Base-by-base conservation (phyloP, 2,888 invertebrate species). In the Crossocerus cetratus region DNA sequence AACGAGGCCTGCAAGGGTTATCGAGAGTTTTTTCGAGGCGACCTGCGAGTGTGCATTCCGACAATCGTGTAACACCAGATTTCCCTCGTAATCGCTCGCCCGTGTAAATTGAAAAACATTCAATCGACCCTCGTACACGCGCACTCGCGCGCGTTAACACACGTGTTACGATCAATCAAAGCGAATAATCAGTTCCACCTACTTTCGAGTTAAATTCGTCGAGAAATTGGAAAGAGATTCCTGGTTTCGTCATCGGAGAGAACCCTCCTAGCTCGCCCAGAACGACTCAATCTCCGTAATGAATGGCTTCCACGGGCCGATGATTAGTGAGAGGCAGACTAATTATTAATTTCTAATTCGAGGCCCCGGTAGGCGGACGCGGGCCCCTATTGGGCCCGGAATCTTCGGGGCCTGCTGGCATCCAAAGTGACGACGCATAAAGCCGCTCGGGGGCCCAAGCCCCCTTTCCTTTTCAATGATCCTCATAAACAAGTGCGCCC, bases 281-380 rank as follows among this genome's bases (percentile, higher is more conserved):
- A 82, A 84, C 77, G 72, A 75, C 83, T 84, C 78, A 84, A 84
- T 84, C 81, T 73, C 71, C 63, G 54, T 84, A 83, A 84, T 76
- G 78, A 84, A 83, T 80, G 76, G 79, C 65, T 70, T 70, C 71
- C 59, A 63, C 58, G 65, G 72, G 60, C 54, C 67, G 53, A 57
- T 72, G 67, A 76, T 76, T 62, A 67, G 70, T 70, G 61, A 53
- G 61, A 53, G 62, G 72, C 58, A 66, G 55, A 61, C 82, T 80
- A 83, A 84, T 84, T 84, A 83, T 84, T 81, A 82, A 77, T 82
- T 82, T 82, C 77, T 77, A 69, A 72, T 68, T n/a, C 14, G 23
- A 2, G 14, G 58, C 59, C 32, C 53, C 44, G 62, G 20, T 49
- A 43, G 43, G 18, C 55, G 53, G n/a, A 20, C 55, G 3, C n/a